phyloP scores from a whole-genome alignment of 2,113 vertebrate species.

The Cyprinodon brontotheroides region DNA sequence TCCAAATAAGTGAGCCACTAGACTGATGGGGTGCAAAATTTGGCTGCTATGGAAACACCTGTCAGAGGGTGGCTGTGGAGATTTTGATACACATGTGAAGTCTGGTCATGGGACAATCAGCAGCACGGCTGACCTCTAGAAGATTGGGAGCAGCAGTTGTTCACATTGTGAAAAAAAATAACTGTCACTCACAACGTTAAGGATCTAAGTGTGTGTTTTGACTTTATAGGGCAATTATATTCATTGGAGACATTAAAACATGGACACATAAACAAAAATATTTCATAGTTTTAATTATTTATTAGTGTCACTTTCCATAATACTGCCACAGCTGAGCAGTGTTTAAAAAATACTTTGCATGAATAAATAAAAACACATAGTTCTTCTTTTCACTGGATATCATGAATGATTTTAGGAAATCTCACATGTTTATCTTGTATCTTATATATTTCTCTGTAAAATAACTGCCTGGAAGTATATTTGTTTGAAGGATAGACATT shows the following conservation, averaged over 20 bases:
- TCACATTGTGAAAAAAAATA: slow-evolving; percentile 18
- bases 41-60: slow-evolving; percentile 76
- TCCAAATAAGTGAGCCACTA: slow-evolving; percentile 33
- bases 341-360: slow-evolving; percentile 26
- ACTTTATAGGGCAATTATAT: slow-evolving; percentile 1
- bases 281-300: neutral
- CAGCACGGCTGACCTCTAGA: slow-evolving; percentile 44
- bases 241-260: neutral
- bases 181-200: neutral
- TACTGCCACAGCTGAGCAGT: slow-evolving; percentile 32
- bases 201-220: neutral
- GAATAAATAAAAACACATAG: slow-evolving; percentile 39
- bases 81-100: slow-evolving; percentile 59
- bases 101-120: slow-evolving; percentile 60
- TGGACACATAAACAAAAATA: neutral
- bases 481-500: neutral
- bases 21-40: slow-evolving; percentile 57
- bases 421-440: neutral
- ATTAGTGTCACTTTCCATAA: neutral
- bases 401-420: slow-evolving; percentile 25
- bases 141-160: slow-evolving; percentile 12
- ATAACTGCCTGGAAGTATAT: slow-evolving; percentile 14
- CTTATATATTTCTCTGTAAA: neutral
- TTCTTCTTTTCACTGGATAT: slow-evolving; percentile 28
- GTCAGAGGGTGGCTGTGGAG: slow-evolving; percentile 49